Conservation (phyloP, 2,797 vertebrate species). For the Setipinna tenuifilis region DNA sequence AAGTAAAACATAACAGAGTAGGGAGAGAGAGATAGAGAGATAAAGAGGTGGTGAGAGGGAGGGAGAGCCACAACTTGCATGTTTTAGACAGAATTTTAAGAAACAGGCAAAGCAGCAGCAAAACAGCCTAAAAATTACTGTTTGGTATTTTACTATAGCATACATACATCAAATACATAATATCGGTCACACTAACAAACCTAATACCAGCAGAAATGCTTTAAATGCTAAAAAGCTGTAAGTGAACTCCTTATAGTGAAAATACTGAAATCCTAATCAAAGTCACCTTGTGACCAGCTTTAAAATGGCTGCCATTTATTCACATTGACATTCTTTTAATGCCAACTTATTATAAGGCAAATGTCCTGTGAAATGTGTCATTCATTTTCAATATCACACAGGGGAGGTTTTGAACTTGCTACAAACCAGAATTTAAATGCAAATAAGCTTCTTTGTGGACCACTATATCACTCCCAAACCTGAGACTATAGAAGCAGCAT, state of each 20-base stretch:
- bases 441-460: not conserved
- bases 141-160: not conserved
- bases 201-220: not conserved
- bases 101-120: not conserved
- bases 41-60: not conserved
- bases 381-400: not conserved
- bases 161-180: not conserved
- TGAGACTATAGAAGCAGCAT: not conserved
- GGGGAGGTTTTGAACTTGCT: not conserved
- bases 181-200: not conserved
- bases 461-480: not conserved
- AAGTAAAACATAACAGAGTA: no score
- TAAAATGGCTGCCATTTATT: constrained; percentile 1
- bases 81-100: not conserved
- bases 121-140: not conserved
- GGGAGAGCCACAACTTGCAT: not conserved
- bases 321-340: constrained; percentile 5
- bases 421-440: not conserved
- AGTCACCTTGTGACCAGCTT: not conserved
- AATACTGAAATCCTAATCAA: not conserved
- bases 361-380: not conserved
- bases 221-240: not conserved
- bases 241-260: not conserved
- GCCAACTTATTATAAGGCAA: not conserved
- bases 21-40: no score